phyloP scores from a whole-genome alignment of 2,888 invertebrate genomes.

The Lymantria monacha region DNA sequence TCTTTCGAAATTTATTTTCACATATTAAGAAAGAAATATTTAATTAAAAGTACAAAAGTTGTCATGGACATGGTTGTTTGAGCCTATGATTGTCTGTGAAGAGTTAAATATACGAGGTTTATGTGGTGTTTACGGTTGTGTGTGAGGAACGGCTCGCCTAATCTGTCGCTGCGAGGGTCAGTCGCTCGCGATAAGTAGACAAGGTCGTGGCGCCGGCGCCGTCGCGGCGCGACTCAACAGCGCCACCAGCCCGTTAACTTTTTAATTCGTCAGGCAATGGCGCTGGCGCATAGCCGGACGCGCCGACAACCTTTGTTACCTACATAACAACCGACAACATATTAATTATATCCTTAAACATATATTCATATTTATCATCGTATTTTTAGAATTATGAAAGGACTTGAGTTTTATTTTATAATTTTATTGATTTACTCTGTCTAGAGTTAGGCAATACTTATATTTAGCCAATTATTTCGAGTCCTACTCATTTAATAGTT shows the following conservation, averaged over 20 bases:
- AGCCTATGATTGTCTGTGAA: too few relatives aligned
- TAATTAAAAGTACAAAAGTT: too few relatives aligned
- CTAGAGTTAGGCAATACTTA: too few relatives aligned
- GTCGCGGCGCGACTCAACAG: conserved; percentile 63
- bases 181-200: conserved; percentile 74
- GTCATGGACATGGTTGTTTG: too few relatives aligned
- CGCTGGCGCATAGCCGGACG: conserved; percentile 32
- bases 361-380: background rate
- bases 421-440: too few relatives aligned
- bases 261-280: conserved; percentile 73
- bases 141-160: conserved; percentile 54
- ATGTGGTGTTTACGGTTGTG: conserved; percentile 14
- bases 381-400: too few relatives aligned
- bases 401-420: too few relatives aligned
- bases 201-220: conserved; percentile 79
- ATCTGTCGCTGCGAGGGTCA: conserved; percentile 72
- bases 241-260: conserved; percentile 69
- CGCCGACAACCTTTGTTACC: conserved; percentile 54
- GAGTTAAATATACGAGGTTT: background rate
- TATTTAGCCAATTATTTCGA: too few relatives aligned
- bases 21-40: too few relatives aligned
- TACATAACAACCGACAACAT: conserved; percentile 1
- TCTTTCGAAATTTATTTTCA: too few relatives aligned
- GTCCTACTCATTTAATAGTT: too few relatives aligned
- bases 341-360: background rate